A percentile compares a stretch with the other conserved stretches of the same genome.
These are phyloP conservation scores for Halocynthia roretzi DNA, from an alignment of 23 tunicate genomes.

Conservation along the genomic window DNA sequence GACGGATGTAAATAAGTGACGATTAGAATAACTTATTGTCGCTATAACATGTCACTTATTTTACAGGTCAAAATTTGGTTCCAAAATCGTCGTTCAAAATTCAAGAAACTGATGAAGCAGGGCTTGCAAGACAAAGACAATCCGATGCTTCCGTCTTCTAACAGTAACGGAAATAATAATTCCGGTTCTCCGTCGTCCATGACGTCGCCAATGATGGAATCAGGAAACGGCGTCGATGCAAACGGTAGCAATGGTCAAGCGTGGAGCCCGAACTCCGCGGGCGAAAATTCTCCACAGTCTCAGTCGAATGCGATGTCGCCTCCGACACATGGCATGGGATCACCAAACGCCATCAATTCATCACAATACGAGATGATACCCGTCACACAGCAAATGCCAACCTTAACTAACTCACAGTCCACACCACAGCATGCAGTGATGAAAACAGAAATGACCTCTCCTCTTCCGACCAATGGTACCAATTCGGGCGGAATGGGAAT, in stretches of 20 bases:
- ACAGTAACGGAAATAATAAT: slow-evolving; percentile 77
- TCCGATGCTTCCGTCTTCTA: slow-evolving; percentile 74
- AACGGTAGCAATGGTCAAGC: slow-evolving; percentile 30
- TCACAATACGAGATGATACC: slow-evolving; percentile 17
- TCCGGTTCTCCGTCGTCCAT: slow-evolving; percentile 72
- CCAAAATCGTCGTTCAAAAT: slow-evolving; percentile 95
- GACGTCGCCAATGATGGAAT: slow-evolving; percentile 74
- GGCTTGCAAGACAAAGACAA: slow-evolving; percentile 89
- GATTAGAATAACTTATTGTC: no score
- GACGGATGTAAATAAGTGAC: no score
- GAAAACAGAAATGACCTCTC: slow-evolving; percentile 87
- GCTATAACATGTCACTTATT: neutral
- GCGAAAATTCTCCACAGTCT: slow-evolving; percentile 56
- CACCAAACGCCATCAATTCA: slow-evolving; percentile 32
- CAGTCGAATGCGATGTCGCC: slow-evolving; percentile 50
- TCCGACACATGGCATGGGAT: slow-evolving; percentile 67
- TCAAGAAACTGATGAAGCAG: slow-evolving; percentile 96
- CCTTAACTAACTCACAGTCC: slow-evolving; percentile 12
- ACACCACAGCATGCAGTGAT: slow-evolving; percentile 35
- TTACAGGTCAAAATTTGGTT: slow-evolving; percentile 97
- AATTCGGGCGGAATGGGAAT: slow-evolving; percentile 46
- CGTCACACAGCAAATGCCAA: slow-evolving; percentile 30
- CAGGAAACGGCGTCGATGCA: slow-evolving; percentile 25
- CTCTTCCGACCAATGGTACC: slow-evolving; percentile 35
- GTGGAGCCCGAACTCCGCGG: slow-evolving; percentile 65